These are phyloP conservation scores for Onthophagus sagittarius DNA, from an alignment of 2,888 invertebrate genomes.

Conservation along the genomic window DNA sequence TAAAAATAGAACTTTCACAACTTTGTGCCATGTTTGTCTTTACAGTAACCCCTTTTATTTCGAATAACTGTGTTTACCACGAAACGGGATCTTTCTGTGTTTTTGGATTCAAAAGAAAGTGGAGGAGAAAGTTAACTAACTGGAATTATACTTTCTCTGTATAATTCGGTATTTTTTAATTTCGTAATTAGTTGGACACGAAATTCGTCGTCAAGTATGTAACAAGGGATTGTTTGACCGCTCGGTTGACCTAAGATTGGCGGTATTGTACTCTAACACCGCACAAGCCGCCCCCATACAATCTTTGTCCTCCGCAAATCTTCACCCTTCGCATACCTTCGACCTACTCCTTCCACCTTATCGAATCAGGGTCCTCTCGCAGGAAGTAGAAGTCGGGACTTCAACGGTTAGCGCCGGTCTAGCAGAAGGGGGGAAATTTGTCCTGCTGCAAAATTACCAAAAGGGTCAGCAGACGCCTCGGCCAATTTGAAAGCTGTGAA, in stretches of 20 bases:
- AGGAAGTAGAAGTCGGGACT: background rate
- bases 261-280: background rate
- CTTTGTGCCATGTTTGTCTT: background rate
- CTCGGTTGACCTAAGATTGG: slow-evolving; percentile 6
- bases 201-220: background rate
- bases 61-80: background rate
- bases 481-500: slow-evolving; percentile 1
- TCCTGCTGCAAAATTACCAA: background rate
- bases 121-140: background rate
- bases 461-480: background rate
- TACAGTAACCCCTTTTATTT: background rate
- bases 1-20: background rate
- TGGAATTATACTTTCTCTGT: background rate
- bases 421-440: background rate
- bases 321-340: background rate
- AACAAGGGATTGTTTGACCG: background rate
- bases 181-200: background rate
- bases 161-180: background rate
- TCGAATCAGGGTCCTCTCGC: background rate
- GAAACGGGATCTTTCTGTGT: background rate
- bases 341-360: background rate
- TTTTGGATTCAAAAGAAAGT: background rate
- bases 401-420: background rate
- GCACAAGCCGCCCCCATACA: background rate
- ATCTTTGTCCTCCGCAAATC: background rate